Evolutionary conservation across 2,888 invertebrate species (phyloP).

Genomic region (Ochropacha duplaris): DNA sequence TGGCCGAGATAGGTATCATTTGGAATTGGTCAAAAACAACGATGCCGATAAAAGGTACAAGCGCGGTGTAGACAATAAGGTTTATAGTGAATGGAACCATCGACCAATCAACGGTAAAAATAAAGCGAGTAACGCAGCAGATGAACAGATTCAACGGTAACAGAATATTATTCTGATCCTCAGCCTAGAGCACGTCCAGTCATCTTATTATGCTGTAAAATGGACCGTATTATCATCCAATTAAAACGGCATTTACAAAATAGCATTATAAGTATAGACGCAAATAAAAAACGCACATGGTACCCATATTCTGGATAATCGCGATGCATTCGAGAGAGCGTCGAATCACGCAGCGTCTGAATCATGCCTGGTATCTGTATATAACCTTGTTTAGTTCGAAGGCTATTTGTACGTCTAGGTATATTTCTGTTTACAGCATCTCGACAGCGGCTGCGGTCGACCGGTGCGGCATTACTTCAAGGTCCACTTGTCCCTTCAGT

Average conservation of each 20-base stretch:
- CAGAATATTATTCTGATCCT: slow-evolving; percentile 33
- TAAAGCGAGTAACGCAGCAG: slow-evolving; percentile 43
- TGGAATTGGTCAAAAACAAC: slow-evolving; percentile 58
- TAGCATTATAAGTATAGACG: slow-evolving; percentile 16
- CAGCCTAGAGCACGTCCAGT: slow-evolving; percentile 24
- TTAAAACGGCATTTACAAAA: slow-evolving; percentile 35
- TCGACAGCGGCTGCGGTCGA: slow-evolving; percentile 54
- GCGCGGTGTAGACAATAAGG: slow-evolving; percentile 50
- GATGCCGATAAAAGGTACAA: slow-evolving; percentile 46
- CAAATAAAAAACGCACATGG: slow-evolving; percentile 37
- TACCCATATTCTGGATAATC: slow-evolving; percentile 42
- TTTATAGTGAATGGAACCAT: slow-evolving; percentile 49
- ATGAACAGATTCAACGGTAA: slow-evolving; percentile 39
- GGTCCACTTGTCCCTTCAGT: slow-evolving; percentile 66
- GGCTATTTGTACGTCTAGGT: slow-evolving; percentile 44
- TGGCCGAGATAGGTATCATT: slow-evolving; percentile 58
- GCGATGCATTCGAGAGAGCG: slow-evolving; percentile 47
- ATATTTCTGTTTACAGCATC: slow-evolving; percentile 56
- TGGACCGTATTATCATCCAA: slow-evolving; percentile 26
- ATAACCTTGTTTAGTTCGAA: slow-evolving; percentile 61
- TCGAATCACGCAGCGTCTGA: slow-evolving; percentile 47
- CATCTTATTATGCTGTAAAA: slow-evolving; percentile 34
- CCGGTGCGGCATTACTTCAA: slow-evolving; percentile 51
- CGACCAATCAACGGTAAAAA: slow-evolving; percentile 61
- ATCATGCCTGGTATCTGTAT: slow-evolving; percentile 38